Conservation (phyloP, 2,797 vertebrate genomes). For the Astyanax mexicanus region DNA sequence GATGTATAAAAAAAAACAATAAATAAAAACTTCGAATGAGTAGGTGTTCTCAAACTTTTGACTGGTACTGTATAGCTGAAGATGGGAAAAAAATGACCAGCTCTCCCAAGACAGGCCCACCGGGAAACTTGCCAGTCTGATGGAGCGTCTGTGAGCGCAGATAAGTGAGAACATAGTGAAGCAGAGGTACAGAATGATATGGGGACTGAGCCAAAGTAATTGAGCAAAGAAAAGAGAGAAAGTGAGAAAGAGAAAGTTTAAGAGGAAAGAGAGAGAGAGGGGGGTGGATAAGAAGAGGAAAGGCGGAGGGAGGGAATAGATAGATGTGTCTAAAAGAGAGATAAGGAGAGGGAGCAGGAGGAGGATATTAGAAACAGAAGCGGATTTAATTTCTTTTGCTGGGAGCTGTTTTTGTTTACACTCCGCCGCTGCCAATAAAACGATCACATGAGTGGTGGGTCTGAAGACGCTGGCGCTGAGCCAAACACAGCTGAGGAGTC, state of each 20-base stretch:
- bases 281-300: neutral
- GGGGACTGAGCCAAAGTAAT: neutral
- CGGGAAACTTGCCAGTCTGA: no score
- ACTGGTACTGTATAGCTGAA: no score
- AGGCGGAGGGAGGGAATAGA: neutral
- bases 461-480: neutral
- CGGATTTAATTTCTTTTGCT: conserved; percentile 34
- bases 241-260: neutral
- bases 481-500: neutral
- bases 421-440: conserved; percentile 31
- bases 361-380: conserved; percentile 2
- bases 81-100: no score
- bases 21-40: no score
- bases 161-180: no score
- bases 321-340: neutral
- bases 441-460: neutral
- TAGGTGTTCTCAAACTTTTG: no score
- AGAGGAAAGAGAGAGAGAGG: neutral
- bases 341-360: neutral
- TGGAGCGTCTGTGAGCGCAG: no score
- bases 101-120: no score
- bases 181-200: neutral
- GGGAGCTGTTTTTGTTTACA: conserved; percentile 25
- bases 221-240: conserved; percentile 23
- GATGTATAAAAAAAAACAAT: no score